Base-by-base conservation (phyloP, 92 coral and sea anemone species). In the Anthopleura xanthogrammica region DNA sequence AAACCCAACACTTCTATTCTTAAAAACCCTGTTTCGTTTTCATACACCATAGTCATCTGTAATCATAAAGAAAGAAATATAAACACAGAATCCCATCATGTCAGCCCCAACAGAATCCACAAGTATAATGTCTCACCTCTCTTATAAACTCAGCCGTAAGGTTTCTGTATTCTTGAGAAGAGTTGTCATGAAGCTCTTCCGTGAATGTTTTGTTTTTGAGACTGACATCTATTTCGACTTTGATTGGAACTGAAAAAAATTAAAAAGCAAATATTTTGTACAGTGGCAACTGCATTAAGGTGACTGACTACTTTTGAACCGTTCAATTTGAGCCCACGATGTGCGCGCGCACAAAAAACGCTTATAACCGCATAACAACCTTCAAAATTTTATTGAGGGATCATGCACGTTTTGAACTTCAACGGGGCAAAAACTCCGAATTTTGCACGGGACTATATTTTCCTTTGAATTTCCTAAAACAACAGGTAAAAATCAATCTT, bases 1-100 rank as follows among this genome's bases (percentile, higher is more conserved):
- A 79, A 79, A 11, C 82, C 82, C 48, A 79, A 70, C 0, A 81
- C 77, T 70, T 66, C 68, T 50, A 81, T 22, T 48, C 77, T 68
- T n/a, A 41, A 19, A 40, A 81, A 81, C 60, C 55, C 77, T 70
- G 85, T 16, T 24, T 81, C 60, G 13, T 81, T 68, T 43, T 39
- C n/a, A 72, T 81, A 81, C 22, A 81, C 20, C 62, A 5, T 68
- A 2, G 42, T 8, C 17, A 81, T 68, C 85, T 81, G 19, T 1
- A 50, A 77, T 60, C 68, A 60, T 3, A 22, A 77, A 71, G 60
- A 41, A 43, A 77, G 13, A 77, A 77, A 11, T 54, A 39, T 1
- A 43, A 10, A 19, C 24, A 23, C 0, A 19, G 10, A 5, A 23
- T 77, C 5, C 2, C 36, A 13, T 29, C 12, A 11, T 46, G 17